phyloP scores from a whole-genome alignment of 2,797 vertebrate genomes.

The Betta splendens region DNA sequence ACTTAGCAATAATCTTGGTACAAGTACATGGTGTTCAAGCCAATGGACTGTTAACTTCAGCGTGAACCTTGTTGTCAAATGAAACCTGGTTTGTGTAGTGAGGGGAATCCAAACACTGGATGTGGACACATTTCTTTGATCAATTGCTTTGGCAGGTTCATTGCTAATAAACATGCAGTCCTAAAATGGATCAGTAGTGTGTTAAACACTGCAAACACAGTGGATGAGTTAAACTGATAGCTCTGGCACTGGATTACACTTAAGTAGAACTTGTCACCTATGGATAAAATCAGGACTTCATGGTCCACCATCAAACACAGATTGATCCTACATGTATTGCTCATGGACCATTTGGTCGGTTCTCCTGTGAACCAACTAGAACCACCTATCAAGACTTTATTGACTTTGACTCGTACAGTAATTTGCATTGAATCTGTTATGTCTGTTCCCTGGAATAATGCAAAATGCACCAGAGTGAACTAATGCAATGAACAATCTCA shows the following conservation, averaged over 20 bases:
- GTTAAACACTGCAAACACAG: neutral
- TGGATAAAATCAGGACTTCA: conserved; percentile 21
- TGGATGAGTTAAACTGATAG: too few species aligned
- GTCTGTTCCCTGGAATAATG: too few species aligned
- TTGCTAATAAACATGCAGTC: neutral
- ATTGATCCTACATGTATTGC: conserved; percentile 8
- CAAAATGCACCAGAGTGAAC: too few species aligned
- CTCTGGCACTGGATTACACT: conserved; percentile 21
- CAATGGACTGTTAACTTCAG: too few species aligned
- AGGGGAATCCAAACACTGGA: neutral
- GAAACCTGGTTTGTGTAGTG: neutral
- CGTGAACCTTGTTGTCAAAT: too few species aligned
- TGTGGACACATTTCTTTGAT: too few species aligned
- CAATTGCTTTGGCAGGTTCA: neutral
- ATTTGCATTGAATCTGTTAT: conserved; percentile 33
- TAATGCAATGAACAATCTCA: too few species aligned
- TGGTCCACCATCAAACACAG: neutral
- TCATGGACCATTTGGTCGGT: neutral
- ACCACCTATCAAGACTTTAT: neutral
- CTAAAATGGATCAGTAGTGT: neutral
- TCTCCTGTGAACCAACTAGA: neutral
- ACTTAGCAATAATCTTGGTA: too few species aligned
- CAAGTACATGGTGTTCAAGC: too few species aligned
- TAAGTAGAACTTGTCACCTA: conserved; percentile 8
- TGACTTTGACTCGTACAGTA: neutral